Conservation (phyloP, 2,888 invertebrate genomes). For the Heliconius hortense region DNA sequence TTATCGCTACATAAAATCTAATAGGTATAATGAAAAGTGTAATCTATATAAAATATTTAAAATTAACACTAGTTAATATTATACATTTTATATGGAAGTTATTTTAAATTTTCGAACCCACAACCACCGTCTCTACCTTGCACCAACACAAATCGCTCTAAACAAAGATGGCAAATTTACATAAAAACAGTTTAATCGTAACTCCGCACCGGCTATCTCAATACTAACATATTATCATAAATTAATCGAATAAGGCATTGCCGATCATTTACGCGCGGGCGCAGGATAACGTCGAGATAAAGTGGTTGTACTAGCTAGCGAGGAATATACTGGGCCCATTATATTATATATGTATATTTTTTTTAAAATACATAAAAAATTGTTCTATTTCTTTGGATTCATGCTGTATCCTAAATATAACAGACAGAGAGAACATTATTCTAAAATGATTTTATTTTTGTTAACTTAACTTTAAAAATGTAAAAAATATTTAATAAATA, state of each 20-base stretch:
- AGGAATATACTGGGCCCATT: slow-evolving; percentile 59
- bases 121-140: slow-evolving; percentile 22
- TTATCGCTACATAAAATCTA: too few species aligned
- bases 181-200: slow-evolving; percentile 79
- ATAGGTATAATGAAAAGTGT: too few species aligned
- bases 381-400: too few species aligned
- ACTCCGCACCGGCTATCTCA: slow-evolving; percentile 68
- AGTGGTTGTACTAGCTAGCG: slow-evolving; percentile 49
- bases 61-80: too few species aligned
- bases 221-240: slow-evolving; percentile 73
- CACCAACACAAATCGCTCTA: slow-evolving; percentile 60
- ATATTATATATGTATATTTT: slow-evolving; percentile 43
- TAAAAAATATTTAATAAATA: too few species aligned
- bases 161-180: slow-evolving; percentile 74
- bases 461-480: too few species aligned
- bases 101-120: background rate
- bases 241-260: slow-evolving; percentile 71
- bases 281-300: slow-evolving; percentile 52
- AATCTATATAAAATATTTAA: too few species aligned
- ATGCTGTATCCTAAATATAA: too few species aligned
- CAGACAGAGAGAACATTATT: too few species aligned
- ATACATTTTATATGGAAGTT: too few species aligned
- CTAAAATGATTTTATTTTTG: too few species aligned
- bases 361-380: too few species aligned
- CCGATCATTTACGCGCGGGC: slow-evolving; percentile 70